Conservation (phyloP, 1,140 invertebrate genomes). For the Eriocheir sinensis region DNA sequence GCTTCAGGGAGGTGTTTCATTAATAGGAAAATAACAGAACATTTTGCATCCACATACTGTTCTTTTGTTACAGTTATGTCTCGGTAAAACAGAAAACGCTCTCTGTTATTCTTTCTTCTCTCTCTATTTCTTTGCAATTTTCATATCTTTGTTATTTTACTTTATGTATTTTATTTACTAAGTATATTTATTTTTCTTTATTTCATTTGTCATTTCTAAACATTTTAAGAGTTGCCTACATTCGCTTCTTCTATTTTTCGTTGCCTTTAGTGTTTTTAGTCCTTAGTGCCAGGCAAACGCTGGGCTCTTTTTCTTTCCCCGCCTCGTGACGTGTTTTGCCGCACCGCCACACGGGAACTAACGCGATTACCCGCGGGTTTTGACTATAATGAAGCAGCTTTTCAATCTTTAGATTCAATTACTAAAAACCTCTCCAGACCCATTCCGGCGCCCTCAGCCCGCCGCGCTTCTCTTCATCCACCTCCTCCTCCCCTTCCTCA, state of each 20-base stretch:
- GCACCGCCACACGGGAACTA: neutral
- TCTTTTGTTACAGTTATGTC: no score
- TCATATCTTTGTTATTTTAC: no score
- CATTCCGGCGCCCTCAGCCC: conserved; percentile 4
- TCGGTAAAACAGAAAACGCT: no score
- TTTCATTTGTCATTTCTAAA: neutral
- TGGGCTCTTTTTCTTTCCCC: neutral
- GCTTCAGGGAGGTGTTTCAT: no score
- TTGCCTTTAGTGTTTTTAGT: no score
- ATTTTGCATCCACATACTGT: no score
- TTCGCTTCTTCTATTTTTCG: no score
- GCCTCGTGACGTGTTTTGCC: neutral
- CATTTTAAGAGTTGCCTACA: no score
- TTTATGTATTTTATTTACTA: no score
- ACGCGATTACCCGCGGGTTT: neutral
- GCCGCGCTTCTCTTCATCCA: no score
- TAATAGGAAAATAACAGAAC: no score
- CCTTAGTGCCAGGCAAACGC: neutral
- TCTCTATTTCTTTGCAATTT: no score
- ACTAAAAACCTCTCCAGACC: neutral
- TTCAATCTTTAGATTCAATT: conserved; percentile 11
- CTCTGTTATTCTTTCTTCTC: neutral
- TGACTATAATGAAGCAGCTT: conserved; percentile 16
- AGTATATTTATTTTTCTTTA: neutral
- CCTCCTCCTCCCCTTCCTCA: neutral